Evolutionary conservation across 2,888 invertebrate species (phyloP).

Genomic region (Cantharis flavilabris): DNA sequence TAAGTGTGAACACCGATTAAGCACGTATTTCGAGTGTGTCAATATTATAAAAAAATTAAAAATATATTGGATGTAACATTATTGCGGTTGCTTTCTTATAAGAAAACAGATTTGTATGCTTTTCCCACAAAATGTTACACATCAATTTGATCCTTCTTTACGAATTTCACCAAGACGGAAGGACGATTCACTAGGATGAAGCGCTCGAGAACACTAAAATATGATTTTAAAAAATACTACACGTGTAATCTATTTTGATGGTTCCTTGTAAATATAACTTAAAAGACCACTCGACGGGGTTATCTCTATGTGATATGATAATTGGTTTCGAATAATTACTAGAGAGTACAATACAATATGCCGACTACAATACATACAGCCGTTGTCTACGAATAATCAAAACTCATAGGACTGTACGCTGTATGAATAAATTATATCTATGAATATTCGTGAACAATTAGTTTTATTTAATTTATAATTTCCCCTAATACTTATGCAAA

Average conservation of each 20-base stretch:
- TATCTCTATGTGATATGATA: not conserved
- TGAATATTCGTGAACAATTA: not conserved
- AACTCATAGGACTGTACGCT: not conserved
- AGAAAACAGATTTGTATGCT: too few species aligned
- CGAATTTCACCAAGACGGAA: too few species aligned
- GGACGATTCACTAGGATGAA: too few species aligned
- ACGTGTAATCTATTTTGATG: not conserved
- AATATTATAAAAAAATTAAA: not conserved
- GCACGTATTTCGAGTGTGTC: not conserved
- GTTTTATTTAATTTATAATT: not conserved
- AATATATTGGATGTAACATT: not conserved
- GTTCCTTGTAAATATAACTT: not conserved
- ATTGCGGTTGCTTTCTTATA: not conserved
- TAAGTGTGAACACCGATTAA: not conserved
- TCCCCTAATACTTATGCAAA: not conserved
- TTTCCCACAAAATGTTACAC: not conserved
- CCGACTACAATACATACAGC: not conserved
- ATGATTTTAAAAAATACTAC: not conserved
- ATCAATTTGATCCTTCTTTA: not conserved
- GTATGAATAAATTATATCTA: not conserved
- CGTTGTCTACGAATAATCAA: not conserved
- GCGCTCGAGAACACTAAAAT: not conserved
- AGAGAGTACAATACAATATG: not conserved
- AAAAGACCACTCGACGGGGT: not conserved
- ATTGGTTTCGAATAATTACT: not conserved